Evolutionary conservation across 2,113 vertebrate species (phyloP).

Genomic region (Myanophis thanlyinensis): DNA sequence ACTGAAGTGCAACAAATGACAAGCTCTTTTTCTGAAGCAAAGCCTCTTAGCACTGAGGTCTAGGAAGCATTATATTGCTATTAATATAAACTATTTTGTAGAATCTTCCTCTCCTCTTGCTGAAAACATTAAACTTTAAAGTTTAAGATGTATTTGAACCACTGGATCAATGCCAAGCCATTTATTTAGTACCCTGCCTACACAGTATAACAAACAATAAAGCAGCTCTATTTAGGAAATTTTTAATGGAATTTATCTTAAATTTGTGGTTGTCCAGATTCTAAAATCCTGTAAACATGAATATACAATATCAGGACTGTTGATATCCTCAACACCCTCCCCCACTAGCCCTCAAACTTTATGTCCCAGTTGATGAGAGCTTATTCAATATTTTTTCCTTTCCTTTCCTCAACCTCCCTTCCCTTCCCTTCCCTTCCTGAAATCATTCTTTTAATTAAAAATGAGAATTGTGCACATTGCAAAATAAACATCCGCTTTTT

Average conservation of each 20-base stretch:
- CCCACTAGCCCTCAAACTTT: not conserved
- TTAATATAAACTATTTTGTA: not conserved
- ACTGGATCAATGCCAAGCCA: not conserved
- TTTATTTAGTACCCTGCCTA: not conserved
- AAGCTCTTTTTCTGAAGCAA: not conserved
- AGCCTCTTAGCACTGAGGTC: not conserved
- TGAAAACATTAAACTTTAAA: not conserved
- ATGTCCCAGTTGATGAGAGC: not conserved
- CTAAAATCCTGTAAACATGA: not conserved
- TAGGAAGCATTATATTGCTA: not conserved
- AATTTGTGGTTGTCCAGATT: not conserved
- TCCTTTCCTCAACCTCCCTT: not conserved
- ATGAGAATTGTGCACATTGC: not conserved
- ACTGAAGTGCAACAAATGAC: not conserved
- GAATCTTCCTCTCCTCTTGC: not conserved
- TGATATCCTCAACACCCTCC: not conserved
- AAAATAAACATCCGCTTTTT: not conserved
- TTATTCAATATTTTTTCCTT: not conserved
- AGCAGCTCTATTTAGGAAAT: not conserved
- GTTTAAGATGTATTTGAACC: not conserved
- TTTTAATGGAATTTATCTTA: not conserved
- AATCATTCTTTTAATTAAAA: not conserved
- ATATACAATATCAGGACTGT: not conserved
- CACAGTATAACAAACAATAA: not conserved
- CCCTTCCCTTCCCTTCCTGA: not conserved